These are phyloP conservation scores for Arremon brunneinucha DNA, from an alignment of 2,797 vertebrate genomes.

Conservation along the genomic window DNA sequence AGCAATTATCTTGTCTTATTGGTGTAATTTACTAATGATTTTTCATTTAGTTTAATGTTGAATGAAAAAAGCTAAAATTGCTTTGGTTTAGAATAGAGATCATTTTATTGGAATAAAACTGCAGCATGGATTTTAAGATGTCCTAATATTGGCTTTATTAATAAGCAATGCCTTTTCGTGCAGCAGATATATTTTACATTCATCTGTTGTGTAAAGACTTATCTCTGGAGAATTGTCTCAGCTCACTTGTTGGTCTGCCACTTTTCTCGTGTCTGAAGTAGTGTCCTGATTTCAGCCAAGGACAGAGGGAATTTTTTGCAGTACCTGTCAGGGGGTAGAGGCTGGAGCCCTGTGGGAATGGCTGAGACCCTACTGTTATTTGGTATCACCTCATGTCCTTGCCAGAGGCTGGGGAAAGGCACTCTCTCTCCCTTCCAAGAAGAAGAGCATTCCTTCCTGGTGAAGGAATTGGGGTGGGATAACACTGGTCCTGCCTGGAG, in stretches of 20 bases:
- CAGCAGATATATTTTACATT: neutral
- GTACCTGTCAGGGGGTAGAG: rapidly evolving
- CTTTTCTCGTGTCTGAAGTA: neutral
- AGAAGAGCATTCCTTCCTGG: neutral
- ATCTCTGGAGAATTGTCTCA: conserved; percentile 7
- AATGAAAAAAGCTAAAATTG: neutral
- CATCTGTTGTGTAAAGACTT: neutral
- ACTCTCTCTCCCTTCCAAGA: neutral
- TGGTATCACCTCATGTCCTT: rapidly evolving
- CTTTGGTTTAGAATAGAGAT: neutral
- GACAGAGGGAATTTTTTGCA: neutral
- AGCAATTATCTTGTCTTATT: neutral
- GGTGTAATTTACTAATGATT: neutral
- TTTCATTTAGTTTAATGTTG: conserved; percentile 5
- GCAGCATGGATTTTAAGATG: neutral
- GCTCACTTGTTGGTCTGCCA: neutral
- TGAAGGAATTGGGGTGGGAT: rapidly evolving
- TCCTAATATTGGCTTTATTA: neutral
- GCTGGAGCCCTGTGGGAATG: neutral
- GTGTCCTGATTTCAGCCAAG: neutral
- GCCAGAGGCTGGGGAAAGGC: rapidly evolving
- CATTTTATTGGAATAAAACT: neutral
- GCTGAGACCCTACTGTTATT: neutral
- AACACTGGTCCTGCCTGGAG: neutral
- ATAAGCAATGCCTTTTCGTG: conserved; percentile 1